Evolutionary conservation across 2,888 invertebrate species (phyloP), one percentile per base, ranked within the genome.

Genomic region (Chrysolina haemoptera): DNA sequence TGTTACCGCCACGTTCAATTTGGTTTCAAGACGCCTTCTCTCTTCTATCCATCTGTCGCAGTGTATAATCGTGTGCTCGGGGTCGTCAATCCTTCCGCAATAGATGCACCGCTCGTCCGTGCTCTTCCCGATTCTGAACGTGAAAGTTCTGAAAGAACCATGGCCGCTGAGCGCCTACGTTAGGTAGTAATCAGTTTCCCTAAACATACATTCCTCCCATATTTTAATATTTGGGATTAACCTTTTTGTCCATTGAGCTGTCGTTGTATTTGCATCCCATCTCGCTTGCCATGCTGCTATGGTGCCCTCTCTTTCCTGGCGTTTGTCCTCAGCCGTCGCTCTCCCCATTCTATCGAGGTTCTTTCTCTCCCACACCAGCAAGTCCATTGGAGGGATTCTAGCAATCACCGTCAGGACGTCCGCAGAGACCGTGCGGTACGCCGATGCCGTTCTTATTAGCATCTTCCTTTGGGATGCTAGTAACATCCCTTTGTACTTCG

Each of bases 371-470:
- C 14, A 14, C 3, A 14, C n/a, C 14, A 46, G 46, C 1, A 73
- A 62, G 12, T 69, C 59, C n/a, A 72, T 69, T 2, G 76, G 76
- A 1, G 64, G 50, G 6, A 50, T 22, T 0, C 71, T 65, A 0
- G 68, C 46, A 1, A 76, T 59, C 0, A 74, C 74, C 59, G 50
- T 62, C 11, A 68, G 12, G 8, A 74, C 68, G 11, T 66, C 68
- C 11, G 63, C 63, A 12, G 76, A 67, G n/a, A 73, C 76, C 10
- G 68, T 76, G 18, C 74, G 22, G 53, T 78, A 78, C 27, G 66
- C 75, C 16, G 64, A 63, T 12, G 62, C 55, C 12, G 64, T 50
- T 20, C 69, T 20, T 1, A 75, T 27, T 3, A 69, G 41, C 66
- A 68, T 55, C 20, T 1, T 68, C 6, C 75, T 62, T 22, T 73